phyloP scores from a whole-genome alignment of 2,797 vertebrate species.

The Syndactyla subalaris region DNA sequence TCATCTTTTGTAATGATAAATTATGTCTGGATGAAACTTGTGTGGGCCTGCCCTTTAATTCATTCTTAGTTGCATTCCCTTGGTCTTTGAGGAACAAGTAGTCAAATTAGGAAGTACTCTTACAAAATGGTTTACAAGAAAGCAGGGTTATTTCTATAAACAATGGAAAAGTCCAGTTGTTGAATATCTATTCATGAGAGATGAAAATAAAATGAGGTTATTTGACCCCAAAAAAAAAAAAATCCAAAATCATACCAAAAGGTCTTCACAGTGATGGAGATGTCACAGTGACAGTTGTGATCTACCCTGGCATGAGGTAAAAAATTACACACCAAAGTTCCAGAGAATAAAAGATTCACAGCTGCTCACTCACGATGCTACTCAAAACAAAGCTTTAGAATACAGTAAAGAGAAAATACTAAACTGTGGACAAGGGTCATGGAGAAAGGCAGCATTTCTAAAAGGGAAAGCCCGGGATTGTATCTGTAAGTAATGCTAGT shows the following conservation, averaged over 20 bases:
- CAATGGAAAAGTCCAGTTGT: constrained; percentile 12
- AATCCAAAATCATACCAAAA: background rate
- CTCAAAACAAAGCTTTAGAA: background rate
- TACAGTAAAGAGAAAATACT: constrained; percentile 10
- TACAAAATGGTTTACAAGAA: constrained; percentile 35
- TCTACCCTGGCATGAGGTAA: background rate
- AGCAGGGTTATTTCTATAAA: constrained; percentile 20
- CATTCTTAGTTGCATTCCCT: constrained; percentile 24
- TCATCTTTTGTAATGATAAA: constrained; percentile 52
- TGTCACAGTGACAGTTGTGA: background rate
- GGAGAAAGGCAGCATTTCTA: background rate
- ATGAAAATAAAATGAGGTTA: background rate
- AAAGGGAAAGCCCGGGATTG: constrained; percentile 22
- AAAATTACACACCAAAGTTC: background rate
- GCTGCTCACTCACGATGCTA: background rate
- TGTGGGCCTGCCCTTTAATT: constrained; percentile 15
- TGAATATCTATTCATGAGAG: background rate
- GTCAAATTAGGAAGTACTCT: constrained; percentile 28
- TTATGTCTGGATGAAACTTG: constrained; percentile 32
- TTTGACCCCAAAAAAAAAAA: background rate
- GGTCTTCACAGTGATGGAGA: background rate
- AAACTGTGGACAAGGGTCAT: background rate
- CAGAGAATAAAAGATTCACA: background rate
- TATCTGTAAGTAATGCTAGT: background rate
- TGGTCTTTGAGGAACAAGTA: constrained; percentile 52